Percentiles rank a stretch among this genome's conserved stretches.
Evolutionary conservation across 2,888 invertebrate species (phyloP).

Genomic region (Drosophila emarginata): DNA sequence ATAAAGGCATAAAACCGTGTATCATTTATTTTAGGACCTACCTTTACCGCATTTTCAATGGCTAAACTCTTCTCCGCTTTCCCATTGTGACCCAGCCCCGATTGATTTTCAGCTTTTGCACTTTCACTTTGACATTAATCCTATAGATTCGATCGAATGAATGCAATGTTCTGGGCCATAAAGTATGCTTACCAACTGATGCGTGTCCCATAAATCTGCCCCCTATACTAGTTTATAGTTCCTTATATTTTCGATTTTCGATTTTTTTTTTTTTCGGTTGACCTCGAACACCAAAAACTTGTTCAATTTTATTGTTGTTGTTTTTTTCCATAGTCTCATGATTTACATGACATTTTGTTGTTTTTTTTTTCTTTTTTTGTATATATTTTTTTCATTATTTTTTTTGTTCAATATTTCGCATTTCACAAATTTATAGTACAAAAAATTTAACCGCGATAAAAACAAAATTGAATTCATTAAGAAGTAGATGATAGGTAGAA

Average conservation of each 20-base stretch:
- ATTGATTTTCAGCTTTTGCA: slow-evolving; percentile 11
- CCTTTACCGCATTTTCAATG: too few species aligned
- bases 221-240: slow-evolving; percentile 6
- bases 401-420: slow-evolving; percentile 68
- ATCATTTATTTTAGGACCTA: neutral
- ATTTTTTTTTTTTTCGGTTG: neutral
- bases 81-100: neutral
- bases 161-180: slow-evolving; percentile 64
- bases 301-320: neutral
- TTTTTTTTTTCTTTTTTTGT: neutral
- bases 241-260: neutral
- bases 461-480: slow-evolving; percentile 38
- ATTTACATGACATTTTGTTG: neutral
- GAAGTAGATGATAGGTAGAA: neutral
- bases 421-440: slow-evolving; percentile 60
- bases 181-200: slow-evolving; percentile 68
- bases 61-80: too few species aligned
- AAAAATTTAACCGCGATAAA: slow-evolving; percentile 73
- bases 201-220: slow-evolving; percentile 68
- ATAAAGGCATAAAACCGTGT: neutral
- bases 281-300: slow-evolving; percentile 15
- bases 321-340: slow-evolving; percentile 3
- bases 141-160: slow-evolving; percentile 1
- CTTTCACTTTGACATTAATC: slow-evolving; percentile 6
- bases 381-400: slow-evolving; percentile 39